These are phyloP conservation scores for Geopemphigus sp. DNA, from an alignment of 1,140 invertebrate genomes.

Conservation along the genomic window DNA sequence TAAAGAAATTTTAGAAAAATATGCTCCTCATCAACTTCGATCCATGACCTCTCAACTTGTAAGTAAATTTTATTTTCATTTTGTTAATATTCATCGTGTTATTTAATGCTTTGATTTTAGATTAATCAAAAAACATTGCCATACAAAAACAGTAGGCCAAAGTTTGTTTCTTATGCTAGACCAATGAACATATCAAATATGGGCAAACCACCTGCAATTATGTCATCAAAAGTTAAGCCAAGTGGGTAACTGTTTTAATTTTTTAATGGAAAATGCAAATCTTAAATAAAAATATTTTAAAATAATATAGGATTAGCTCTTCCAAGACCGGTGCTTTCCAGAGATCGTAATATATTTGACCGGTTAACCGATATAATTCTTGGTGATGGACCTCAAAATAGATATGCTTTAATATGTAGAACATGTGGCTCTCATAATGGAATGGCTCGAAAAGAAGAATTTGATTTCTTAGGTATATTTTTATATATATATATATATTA, in stretches of 20 bases:
- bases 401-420: conserved; percentile 91
- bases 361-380: conserved; percentile 90
- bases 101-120: conserved; percentile 21
- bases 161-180: not conserved
- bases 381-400: conserved; percentile 90
- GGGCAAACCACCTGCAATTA: conserved; percentile 1
- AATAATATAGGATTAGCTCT: conserved; percentile 51
- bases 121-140: conserved; percentile 28
- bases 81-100: conserved; percentile 1
- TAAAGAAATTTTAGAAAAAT: conserved; percentile 87
- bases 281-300: not conserved
- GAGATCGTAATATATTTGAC: conserved; percentile 73
- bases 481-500: not conserved
- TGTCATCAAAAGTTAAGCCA: conserved; percentile 13
- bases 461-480: conserved; percentile 79
- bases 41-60: conserved; percentile 46
- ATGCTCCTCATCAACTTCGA: conserved; percentile 67
- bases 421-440: conserved; percentile 92
- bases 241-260: not conserved
- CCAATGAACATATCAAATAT: not conserved
- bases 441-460: conserved; percentile 95
- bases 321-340: conserved; percentile 61
- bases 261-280: not conserved
- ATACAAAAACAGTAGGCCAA: conserved; percentile 4
- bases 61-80: conserved; percentile 25